phyloP scores from a whole-genome alignment of 1,140 invertebrate species.

The Dufourea novaeangliae region DNA sequence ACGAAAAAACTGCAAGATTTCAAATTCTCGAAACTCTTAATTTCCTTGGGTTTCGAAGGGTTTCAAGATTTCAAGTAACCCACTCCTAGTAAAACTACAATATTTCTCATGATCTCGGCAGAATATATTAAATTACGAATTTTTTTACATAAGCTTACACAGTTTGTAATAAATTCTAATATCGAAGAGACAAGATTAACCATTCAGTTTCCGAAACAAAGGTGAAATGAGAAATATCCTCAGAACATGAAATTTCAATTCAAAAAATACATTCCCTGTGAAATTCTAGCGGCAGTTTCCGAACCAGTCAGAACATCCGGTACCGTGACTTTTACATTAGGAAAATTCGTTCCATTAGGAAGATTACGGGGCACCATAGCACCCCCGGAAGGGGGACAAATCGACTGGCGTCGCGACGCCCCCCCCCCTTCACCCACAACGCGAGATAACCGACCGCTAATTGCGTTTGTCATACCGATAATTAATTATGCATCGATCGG shows the following conservation, averaged over 20 bases:
- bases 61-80: too few species aligned
- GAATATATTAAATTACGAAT: too few species aligned
- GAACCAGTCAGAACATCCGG: not conserved
- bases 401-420: constrained; percentile 19
- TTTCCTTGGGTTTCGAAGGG: too few species aligned
- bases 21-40: too few species aligned
- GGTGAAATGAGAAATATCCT: not conserved
- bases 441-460: constrained; percentile 54
- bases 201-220: not conserved
- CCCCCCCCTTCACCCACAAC: too few species aligned
- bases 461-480: constrained; percentile 66
- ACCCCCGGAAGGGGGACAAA: constrained; percentile 14
- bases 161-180: too few species aligned
- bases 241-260: not conserved
- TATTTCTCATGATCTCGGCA: too few species aligned
- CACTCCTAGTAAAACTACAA: too few species aligned
- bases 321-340: not conserved
- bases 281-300: not conserved
- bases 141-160: too few species aligned
- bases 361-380: constrained; percentile 17
- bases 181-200: too few species aligned
- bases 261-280: not conserved
- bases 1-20: too few species aligned
- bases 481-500: constrained; percentile 66
- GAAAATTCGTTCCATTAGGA: constrained; percentile 41